Evolutionary conservation across 1,140 invertebrate species (phyloP).

Genomic region (Bathynomus jamesi): DNA sequence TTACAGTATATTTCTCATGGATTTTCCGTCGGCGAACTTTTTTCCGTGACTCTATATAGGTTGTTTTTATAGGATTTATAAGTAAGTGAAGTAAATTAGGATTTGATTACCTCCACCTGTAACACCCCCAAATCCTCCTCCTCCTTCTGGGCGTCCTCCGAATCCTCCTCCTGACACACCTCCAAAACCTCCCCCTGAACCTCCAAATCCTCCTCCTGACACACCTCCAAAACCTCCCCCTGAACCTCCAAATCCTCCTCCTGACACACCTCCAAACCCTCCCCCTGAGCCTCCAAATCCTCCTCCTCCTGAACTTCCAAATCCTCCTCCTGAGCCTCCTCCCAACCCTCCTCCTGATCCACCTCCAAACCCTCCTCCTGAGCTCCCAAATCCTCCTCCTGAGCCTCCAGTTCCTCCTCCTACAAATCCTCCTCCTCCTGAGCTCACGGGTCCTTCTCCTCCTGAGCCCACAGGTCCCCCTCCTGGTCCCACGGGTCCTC

Average conservation of each 20-base stretch:
- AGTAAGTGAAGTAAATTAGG: not conserved
- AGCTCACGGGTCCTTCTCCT: too few relatives aligned
- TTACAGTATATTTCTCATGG: slow-evolving; percentile 55
- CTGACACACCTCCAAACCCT: too few relatives aligned
- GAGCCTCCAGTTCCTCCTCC: not conserved
- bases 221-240: too few relatives aligned
- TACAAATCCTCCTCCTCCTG: not conserved
- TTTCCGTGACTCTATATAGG: not conserved
- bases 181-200: too few relatives aligned
- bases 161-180: too few relatives aligned
- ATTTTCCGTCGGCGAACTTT: too few relatives aligned
- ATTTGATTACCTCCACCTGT: not conserved
- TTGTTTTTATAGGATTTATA: not conserved
- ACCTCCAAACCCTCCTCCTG: not conserved
- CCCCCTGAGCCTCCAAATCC: slow-evolving; percentile 58
- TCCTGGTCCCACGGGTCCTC: too few relatives aligned
- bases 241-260: slow-evolving; percentile 61
- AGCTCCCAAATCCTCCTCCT: not conserved
- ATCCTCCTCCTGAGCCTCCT: slow-evolving; percentile 9
- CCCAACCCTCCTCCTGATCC: slow-evolving; percentile 3
- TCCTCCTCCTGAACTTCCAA: slow-evolving; percentile 61
- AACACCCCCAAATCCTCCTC: not conserved
- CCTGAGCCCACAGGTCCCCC: too few relatives aligned
- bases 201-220: too few relatives aligned
- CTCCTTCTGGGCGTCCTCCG: too few relatives aligned